Conservation (phyloP, 2,888 invertebrate genomes). For the Hydropsyche betteni region DNA sequence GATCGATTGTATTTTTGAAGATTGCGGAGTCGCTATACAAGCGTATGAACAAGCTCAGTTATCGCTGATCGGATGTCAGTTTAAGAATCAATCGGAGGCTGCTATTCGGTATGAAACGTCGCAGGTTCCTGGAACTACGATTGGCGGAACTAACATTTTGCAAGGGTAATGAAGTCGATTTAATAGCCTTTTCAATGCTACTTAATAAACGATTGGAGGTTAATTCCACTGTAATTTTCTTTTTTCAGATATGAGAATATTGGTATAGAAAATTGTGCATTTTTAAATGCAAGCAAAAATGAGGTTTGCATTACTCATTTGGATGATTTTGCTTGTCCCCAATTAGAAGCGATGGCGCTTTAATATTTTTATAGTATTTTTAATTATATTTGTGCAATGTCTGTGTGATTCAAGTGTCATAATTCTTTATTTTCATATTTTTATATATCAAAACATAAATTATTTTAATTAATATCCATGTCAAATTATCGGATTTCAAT, state of each 20-base stretch:
- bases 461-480: too few relatives aligned
- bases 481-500: too few relatives aligned
- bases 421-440: too few relatives aligned
- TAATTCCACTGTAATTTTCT: not conserved
- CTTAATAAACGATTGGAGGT: too few relatives aligned
- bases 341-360: slow-evolving; percentile 41
- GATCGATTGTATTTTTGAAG: slow-evolving; percentile 58
- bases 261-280: slow-evolving; percentile 39
- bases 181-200: too few relatives aligned
- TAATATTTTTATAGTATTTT: not conserved
- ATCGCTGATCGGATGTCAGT: slow-evolving; percentile 54
- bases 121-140: not conserved
- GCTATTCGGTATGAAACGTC: slow-evolving; percentile 59
- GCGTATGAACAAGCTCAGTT: slow-evolving; percentile 61
- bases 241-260: slow-evolving; percentile 46
- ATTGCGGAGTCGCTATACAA: slow-evolving; percentile 64
- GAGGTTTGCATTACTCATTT: slow-evolving; percentile 44
- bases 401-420: too few relatives aligned
- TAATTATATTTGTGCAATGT: too few relatives aligned
- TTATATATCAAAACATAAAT: too few relatives aligned
- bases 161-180: not conserved
- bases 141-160: slow-evolving; percentile 20
- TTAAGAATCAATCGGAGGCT: slow-evolving; percentile 57
- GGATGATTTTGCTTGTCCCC: slow-evolving; percentile 46
- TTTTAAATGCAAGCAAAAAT: slow-evolving; percentile 31